Evolutionary conservation across 2,888 invertebrate genomes (phyloP).

Genomic region (Agriopis marginaria): DNA sequence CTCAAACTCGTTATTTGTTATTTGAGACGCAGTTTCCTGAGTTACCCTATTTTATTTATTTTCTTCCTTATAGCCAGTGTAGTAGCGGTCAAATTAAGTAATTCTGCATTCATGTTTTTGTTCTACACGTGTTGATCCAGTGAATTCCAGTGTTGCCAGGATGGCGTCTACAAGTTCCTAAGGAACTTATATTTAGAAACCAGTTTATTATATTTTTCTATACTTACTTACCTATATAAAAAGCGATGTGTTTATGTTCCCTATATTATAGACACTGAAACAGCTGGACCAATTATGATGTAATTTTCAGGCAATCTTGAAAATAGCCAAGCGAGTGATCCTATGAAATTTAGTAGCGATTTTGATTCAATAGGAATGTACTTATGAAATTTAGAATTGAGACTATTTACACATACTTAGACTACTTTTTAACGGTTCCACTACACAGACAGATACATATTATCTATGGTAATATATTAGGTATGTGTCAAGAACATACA

Average conservation of each 20-base stretch:
- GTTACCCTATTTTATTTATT: slow-evolving; percentile 49
- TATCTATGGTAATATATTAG: background rate
- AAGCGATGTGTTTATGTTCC: too few relatives aligned
- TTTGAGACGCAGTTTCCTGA: slow-evolving; percentile 65
- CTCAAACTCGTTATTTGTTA: slow-evolving; percentile 68
- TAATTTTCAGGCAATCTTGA: too few relatives aligned
- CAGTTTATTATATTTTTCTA: too few relatives aligned
- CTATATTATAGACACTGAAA: too few relatives aligned
- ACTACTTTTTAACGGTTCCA: background rate
- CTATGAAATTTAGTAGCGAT: too few relatives aligned
- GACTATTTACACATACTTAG: too few relatives aligned
- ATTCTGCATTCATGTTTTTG: slow-evolving; percentile 8
- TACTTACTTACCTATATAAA: too few relatives aligned
- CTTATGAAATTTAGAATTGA: too few relatives aligned
- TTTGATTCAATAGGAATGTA: too few relatives aligned
- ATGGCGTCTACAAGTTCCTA: background rate
- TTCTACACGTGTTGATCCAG: slow-evolving; percentile 33
- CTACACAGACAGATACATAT: background rate
- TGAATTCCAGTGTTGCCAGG: slow-evolving; percentile 9
- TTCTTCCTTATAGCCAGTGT: slow-evolving; percentile 32
- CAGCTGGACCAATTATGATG: too few relatives aligned
- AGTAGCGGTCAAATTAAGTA: slow-evolving; percentile 39
- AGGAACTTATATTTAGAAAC: background rate
- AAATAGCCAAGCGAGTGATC: too few relatives aligned
- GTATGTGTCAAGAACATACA: background rate